Percentiles rank a stretch among this genome's conserved stretches.
These are phyloP conservation scores for Anguilla pacifica DNA, from an alignment of 2,797 vertebrate species.

Conservation along the genomic window DNA sequence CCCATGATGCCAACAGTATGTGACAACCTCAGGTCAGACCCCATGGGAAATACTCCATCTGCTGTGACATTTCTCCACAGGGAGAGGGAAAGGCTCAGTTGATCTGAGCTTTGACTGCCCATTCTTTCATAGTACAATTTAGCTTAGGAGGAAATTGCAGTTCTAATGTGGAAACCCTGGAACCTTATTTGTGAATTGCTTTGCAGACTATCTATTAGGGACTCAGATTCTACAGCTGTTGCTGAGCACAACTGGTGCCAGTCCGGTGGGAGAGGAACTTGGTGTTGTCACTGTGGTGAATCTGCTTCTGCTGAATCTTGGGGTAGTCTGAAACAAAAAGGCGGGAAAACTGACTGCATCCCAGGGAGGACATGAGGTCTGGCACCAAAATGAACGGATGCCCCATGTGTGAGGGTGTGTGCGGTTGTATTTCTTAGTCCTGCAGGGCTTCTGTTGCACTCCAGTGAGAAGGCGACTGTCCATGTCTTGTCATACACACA, in stretches of 20 bases:
- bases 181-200: not conserved
- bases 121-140: not conserved
- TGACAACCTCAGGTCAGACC: not conserved
- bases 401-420: not conserved
- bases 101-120: not conserved
- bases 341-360: not conserved
- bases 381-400: not conserved
- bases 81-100: not conserved
- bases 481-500: conserved; percentile 24
- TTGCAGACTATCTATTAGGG: not conserved
- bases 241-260: not conserved
- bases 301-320: not conserved
- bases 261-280: not conserved
- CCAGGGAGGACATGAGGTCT: not conserved
- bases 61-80: not conserved
- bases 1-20: not conserved
- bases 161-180: not conserved
- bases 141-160: not conserved
- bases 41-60: not conserved
- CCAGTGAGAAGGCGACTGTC: not conserved
- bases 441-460: not conserved
- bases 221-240: not conserved
- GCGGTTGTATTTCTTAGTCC: not conserved
- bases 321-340: not conserved
- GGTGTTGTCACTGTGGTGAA: not conserved